Conservation (phyloP, 2,113 vertebrate species). For the Morone saxatilis region DNA sequence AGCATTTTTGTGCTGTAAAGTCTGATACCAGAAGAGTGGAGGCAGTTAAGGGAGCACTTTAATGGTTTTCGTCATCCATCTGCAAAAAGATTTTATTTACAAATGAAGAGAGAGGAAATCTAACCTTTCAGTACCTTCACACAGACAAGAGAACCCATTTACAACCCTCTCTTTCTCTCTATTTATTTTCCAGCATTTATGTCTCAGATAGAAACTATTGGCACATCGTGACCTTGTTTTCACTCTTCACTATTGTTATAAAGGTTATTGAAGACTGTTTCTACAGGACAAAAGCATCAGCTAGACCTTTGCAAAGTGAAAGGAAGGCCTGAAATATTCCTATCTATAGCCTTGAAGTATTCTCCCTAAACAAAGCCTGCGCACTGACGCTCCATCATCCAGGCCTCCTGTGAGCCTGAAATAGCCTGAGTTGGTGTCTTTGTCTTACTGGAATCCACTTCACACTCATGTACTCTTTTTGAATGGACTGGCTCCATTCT, state of each 20-base stretch:
- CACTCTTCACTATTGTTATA: not conserved
- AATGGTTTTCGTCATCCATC: not conserved
- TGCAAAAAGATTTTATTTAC: not conserved
- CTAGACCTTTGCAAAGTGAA: not conserved
- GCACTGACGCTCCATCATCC: not conserved
- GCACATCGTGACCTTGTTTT: not conserved
- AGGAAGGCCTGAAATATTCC: not conserved
- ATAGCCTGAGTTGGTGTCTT: slow-evolving; percentile 10
- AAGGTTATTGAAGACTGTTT: not conserved
- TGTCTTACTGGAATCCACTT: slow-evolving; percentile 14
- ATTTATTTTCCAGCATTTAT: not conserved
- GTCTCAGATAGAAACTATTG: not conserved
- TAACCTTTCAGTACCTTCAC: too few relatives aligned
- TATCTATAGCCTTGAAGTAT: not conserved
- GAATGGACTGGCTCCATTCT: slow-evolving; percentile 30
- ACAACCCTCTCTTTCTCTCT: too few relatives aligned
- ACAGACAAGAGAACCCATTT: too few relatives aligned
- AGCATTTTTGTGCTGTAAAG: not conserved
- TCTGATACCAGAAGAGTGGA: not conserved
- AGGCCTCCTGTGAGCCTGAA: not conserved
- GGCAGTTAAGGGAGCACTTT: not conserved
- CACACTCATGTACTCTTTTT: not conserved
- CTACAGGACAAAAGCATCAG: not conserved
- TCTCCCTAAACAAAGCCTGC: not conserved
- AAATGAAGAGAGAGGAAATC: not conserved